These are phyloP conservation scores for Scrobipalpa atriplicella DNA, from an alignment of 2,888 invertebrate species.

Conservation along the genomic window DNA sequence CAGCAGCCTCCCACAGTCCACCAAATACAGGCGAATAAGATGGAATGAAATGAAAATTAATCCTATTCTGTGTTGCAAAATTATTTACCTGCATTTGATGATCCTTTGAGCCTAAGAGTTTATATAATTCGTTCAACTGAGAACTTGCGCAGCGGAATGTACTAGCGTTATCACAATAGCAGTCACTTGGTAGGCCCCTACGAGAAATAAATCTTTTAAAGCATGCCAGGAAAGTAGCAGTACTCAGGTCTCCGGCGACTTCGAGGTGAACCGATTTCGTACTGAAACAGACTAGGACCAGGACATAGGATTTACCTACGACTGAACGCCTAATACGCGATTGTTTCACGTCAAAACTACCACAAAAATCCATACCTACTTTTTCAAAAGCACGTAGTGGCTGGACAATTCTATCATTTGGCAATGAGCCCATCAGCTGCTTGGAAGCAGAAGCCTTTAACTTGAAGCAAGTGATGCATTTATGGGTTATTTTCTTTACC, in stretches of 20 bases:
- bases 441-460: not conserved
- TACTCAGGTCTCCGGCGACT: slow-evolving; percentile 8
- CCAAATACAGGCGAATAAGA: too few species aligned
- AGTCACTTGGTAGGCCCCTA: slow-evolving; percentile 7
- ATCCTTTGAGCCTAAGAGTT: too few species aligned
- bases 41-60: too few species aligned
- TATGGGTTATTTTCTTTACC: slow-evolving; percentile 23
- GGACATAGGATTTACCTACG: not conserved
- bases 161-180: slow-evolving; percentile 19
- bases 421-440: slow-evolving; percentile 25
- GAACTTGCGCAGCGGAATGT: not conserved
- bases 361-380: slow-evolving; percentile 25
- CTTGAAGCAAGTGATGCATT: slow-evolving; percentile 19
- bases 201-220: slow-evolving; percentile 23
- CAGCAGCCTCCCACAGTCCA: too few species aligned
- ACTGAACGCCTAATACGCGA: not conserved
- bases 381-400: slow-evolving; percentile 13
- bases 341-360: slow-evolving; percentile 16
- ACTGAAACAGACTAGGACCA: slow-evolving; percentile 20
- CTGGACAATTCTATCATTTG: slow-evolving; percentile 1
- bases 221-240: not conserved
- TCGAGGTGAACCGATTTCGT: slow-evolving; percentile 24
- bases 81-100: too few species aligned
- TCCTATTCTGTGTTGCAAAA: too few species aligned
- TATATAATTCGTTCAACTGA: slow-evolving; percentile 21